Base-by-base conservation (phyloP, 2,797 vertebrate species). In the Rachycentron canadum region DNA sequence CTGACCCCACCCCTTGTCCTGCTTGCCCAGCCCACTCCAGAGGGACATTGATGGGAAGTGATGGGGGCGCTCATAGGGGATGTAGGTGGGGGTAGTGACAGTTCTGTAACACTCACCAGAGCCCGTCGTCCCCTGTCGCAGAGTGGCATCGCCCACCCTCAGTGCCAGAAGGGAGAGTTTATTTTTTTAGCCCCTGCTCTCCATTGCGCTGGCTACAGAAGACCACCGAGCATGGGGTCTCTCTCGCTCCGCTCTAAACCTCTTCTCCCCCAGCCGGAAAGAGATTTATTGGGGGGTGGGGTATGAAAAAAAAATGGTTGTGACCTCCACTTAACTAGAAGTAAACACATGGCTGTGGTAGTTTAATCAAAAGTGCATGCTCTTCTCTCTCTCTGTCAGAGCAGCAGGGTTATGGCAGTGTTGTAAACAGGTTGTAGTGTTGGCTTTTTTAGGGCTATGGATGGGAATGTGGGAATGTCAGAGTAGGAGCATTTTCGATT, bases 111-210 rank as follows among this genome's bases (percentile, higher is more conserved):
- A 97, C 96, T 98, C 94, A 95, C 96, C 97, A 99, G 97, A 98
- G 93, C 95, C 56, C 83, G n/a, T 84, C 58, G 89, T 95, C 95
- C 96, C 84, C 91, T 93, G 93, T 84, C 88, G 91, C 91, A 94
- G 95, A 97, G 96, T 97, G 97, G 96, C 96, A 96, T 93, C 94
- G 97, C 96, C 97, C 97, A 97, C 97, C 97, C 96, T 96, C 96
- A 93, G 91, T 95, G 96, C 94, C 94, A 96, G 95, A 96, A 96
- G 91, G 95, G 94, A 96, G 94, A 94, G 97, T 99, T 98, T 99
- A 98, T 99, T 99, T 99, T 96, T 93, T 76, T 96, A 96, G 96
- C 95, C 95, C 92, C 94, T 92, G 84, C 95, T 94, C 92, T 96
- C 95, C 93, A 93, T 63, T 94, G 94, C 66, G 81, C 93, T 85